These are phyloP conservation scores for Eupristina koningsbergeri DNA, from an alignment of 1,140 invertebrate species.

Conservation along the genomic window DNA sequence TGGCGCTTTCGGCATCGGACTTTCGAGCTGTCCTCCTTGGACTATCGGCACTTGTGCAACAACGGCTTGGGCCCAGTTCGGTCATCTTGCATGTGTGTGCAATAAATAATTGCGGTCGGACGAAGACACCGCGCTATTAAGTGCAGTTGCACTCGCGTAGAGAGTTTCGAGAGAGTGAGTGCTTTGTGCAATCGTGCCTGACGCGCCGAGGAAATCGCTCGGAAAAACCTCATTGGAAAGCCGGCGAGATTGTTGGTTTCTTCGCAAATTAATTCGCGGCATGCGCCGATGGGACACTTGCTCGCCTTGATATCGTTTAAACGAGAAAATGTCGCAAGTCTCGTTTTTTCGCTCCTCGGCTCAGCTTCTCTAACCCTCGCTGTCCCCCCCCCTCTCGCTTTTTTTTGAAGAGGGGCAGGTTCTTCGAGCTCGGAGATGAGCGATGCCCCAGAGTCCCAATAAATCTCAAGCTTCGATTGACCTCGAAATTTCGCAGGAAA, in stretches of 20 bases:
- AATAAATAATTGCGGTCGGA: conserved; percentile 47
- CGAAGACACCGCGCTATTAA: background rate
- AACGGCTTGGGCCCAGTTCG: background rate
- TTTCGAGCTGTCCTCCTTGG: background rate
- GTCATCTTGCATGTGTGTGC: background rate
- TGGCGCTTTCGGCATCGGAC: background rate
- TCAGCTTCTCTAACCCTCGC: background rate
- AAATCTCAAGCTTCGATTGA: background rate
- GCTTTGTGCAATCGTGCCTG: conserved; percentile 8
- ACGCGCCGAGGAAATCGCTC: background rate
- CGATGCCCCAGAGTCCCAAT: no score
- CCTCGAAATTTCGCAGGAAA: background rate
- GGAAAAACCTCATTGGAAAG: conserved; percentile 12
- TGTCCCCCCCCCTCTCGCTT: no score
- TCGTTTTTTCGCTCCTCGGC: background rate
- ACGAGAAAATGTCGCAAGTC: background rate
- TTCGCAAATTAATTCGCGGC: conserved; percentile 17
- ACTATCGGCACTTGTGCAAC: conserved; percentile 19
- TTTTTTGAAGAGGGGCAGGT: no score
- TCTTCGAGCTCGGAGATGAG: background rate
- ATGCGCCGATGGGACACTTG: conserved; percentile 7
- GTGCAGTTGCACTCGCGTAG: background rate
- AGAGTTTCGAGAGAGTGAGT: conserved; percentile 2
- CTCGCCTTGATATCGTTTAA: conserved; percentile 23
- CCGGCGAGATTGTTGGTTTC: background rate